phyloP scores from a whole-genome alignment of 2,797 vertebrate genomes.

The Leptoclinus maculatus region DNA sequence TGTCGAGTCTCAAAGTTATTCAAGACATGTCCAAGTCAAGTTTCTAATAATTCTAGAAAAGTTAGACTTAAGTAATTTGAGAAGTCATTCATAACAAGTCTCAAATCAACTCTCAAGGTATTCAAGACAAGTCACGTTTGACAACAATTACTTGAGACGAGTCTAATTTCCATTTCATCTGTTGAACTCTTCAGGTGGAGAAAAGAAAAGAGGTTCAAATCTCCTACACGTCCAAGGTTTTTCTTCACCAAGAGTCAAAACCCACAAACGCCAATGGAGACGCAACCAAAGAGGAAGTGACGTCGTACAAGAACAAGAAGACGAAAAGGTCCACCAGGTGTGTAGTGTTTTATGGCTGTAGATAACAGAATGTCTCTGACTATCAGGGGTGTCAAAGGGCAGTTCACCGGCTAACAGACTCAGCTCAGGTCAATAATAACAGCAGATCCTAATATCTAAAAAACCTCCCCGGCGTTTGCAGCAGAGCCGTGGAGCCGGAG shows the following conservation, averaged over 20 bases:
- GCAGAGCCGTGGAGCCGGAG: constrained; percentile 57
- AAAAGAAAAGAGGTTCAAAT: constrained; percentile 77
- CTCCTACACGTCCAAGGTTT: constrained; percentile 81
- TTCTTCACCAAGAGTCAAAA: constrained; percentile 77
- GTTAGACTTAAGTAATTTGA: too few relatives aligned
- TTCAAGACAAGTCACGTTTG: too few relatives aligned
- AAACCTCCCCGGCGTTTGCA: neutral
- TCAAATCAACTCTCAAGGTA: too few relatives aligned
- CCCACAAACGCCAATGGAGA: constrained; percentile 60
- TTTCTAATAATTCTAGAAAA: too few relatives aligned
- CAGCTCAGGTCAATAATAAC: neutral
- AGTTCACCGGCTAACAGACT: neutral
- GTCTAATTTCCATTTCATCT: too few relatives aligned
- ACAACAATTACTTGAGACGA: too few relatives aligned
- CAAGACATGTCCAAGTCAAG: neutral
- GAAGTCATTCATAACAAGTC: too few relatives aligned
- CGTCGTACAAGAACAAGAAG: constrained; percentile 49
- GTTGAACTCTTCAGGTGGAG: constrained; percentile 65
- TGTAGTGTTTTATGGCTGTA: neutral
- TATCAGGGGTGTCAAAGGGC: neutral
- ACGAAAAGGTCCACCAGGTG: constrained; percentile 72
- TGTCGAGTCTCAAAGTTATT: too few relatives aligned
- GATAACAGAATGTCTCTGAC: neutral
- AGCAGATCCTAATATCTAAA: neutral
- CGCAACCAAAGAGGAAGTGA: constrained; percentile 65